Conservation (phyloP, 37 sponge, comb jelly and placozoan species). For the Ephydatia muelleri region DNA sequence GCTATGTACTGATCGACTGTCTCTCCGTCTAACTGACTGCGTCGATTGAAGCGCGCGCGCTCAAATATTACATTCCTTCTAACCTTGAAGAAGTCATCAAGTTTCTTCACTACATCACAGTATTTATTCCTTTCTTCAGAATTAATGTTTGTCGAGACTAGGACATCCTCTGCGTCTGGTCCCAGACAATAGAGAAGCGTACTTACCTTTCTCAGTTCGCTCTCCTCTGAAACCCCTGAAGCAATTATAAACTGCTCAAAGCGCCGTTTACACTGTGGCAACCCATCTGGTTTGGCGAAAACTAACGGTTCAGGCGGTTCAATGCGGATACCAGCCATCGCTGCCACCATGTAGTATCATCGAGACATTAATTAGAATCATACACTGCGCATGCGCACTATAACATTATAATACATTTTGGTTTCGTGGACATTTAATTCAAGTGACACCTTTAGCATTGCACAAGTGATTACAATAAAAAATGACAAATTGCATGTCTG, state of each 20-base stretch:
- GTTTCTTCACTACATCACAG: constrained; percentile 11
- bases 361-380: neutral
- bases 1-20: constrained; percentile 20
- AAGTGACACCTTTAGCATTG: too few species aligned
- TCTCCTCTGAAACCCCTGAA: neutral
- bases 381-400: neutral
- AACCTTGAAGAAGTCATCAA: neutral
- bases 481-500: too few species aligned
- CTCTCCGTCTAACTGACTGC: constrained; percentile 2
- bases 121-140: constrained; percentile 9
- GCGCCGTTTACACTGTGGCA: constrained; percentile 5
- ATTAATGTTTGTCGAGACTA: neutral
- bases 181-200: constrained; percentile 11
- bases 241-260: constrained; percentile 10
- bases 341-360: neutral
- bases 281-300: constrained; percentile 5
- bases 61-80: constrained; percentile 4
- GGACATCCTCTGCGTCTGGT: constrained; percentile 11
- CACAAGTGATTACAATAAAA: too few species aligned
- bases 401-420: neutral
- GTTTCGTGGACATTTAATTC: too few species aligned
- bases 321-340: neutral
- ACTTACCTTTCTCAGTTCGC: neutral
- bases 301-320: neutral
- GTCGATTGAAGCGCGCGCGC: neutral